Evolutionary conservation across 2,888 invertebrate genomes (phyloP).

Genomic region (Cremastobaeus sp.): DNA sequence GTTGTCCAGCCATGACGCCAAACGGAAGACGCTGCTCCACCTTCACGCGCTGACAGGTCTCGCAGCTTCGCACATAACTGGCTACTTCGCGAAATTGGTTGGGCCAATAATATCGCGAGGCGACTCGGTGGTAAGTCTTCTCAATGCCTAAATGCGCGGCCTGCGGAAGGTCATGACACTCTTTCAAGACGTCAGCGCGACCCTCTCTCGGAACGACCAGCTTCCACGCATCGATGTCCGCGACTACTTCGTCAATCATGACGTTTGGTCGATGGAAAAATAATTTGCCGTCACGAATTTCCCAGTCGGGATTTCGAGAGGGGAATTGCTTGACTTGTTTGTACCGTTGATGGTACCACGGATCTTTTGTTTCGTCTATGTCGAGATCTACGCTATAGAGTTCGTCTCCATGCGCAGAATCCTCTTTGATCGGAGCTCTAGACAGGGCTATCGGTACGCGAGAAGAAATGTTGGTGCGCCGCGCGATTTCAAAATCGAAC

Average conservation of each 20-base stretch:
- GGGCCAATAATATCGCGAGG: background rate
- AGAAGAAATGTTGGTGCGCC: background rate
- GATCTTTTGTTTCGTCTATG: too few species aligned
- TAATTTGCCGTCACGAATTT: constrained; percentile 10
- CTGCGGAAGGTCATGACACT: constrained; percentile 5
- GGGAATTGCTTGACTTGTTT: background rate
- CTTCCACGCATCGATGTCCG: constrained; percentile 9
- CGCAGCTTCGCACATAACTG: background rate
- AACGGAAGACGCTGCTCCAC: background rate
- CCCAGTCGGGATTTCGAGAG: constrained; percentile 31
- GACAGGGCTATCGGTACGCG: too few species aligned
- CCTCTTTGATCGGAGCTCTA: too few species aligned
- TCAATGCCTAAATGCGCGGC: constrained; percentile 5
- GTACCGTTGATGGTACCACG: background rate
- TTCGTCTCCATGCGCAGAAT: too few species aligned
- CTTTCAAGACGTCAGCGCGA: background rate
- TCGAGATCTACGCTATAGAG: too few species aligned
- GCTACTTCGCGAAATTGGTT: background rate
- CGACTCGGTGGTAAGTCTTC: constrained; percentile 2
- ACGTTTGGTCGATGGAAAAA: constrained; percentile 24
- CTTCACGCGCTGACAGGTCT: constrained; percentile 2
- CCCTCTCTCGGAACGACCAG: background rate
- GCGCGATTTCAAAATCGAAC: background rate
- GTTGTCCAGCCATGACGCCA: background rate
- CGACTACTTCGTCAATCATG: background rate